phyloP scores from a whole-genome alignment of 2,797 vertebrate species.

The Hypotaenidia philippensis region DNA sequence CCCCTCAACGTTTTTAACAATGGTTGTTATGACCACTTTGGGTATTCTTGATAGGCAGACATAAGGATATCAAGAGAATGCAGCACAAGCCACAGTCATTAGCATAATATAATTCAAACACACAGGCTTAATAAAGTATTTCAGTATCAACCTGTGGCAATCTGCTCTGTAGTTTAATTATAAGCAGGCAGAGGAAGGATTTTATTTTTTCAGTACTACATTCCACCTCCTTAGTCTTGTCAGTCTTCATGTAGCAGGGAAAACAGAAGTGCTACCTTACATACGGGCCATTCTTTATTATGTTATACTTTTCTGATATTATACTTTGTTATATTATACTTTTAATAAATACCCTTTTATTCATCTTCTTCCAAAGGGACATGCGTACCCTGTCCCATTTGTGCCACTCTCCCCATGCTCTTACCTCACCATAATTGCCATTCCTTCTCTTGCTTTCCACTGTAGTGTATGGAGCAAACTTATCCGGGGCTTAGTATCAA shows the following conservation, averaged over 20 bases:
- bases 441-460: not conserved
- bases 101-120: conserved; percentile 4
- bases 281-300: not conserved
- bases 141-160: not conserved
- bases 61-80: not conserved
- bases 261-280: not conserved
- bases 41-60: not conserved
- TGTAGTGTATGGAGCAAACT: fast-evolving
- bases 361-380: not conserved
- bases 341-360: not conserved
- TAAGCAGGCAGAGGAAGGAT: not conserved
- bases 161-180: not conserved
- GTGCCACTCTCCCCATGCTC: not conserved
- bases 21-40: not conserved
- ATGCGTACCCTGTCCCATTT: not conserved
- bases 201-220: not conserved
- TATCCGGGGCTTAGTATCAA: not conserved
- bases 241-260: not conserved
- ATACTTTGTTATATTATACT: not conserved
- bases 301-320: not conserved
- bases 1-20: not conserved
- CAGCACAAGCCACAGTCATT: not conserved
- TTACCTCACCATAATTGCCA: fast-evolving
- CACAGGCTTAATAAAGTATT: not conserved
- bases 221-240: not conserved